Conservation (phyloP, 2,113 vertebrate genomes). For the Amazona guildingii region DNA sequence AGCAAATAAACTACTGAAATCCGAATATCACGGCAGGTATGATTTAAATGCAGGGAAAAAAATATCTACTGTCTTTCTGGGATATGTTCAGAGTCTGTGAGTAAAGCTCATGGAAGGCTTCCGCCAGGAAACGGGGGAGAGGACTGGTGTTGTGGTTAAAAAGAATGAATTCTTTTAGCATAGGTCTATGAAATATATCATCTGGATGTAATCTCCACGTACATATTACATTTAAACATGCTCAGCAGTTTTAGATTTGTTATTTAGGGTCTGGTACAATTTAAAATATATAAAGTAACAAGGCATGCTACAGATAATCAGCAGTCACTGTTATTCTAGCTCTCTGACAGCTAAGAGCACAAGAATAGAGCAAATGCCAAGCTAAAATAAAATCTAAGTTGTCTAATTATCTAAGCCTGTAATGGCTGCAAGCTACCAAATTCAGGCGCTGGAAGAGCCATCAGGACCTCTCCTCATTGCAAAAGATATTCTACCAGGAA, state of each 20-base stretch:
- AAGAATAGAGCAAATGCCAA: conserved; percentile 42
- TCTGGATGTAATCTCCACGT: conserved; percentile 51
- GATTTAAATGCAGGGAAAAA: background rate
- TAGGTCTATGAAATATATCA: conserved; percentile 37
- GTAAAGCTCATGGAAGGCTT: background rate
- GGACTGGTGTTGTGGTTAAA: background rate
- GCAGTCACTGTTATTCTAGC: conserved; percentile 5
- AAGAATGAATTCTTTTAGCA: background rate
- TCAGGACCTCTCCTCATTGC: conserved; percentile 24
- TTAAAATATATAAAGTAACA: conserved; percentile 50
- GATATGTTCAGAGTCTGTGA: background rate
- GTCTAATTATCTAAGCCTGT: conserved; percentile 56
- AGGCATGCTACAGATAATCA: conserved; percentile 32
- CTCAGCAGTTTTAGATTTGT: conserved; percentile 53
- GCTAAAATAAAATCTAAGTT: conserved; percentile 57
- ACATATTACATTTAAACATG: conserved; percentile 36
- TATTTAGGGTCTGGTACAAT: conserved; percentile 26
- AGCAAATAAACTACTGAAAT: background rate
- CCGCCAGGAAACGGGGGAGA: background rate
- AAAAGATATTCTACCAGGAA: conserved; percentile 40
- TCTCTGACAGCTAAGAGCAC: conserved; percentile 28
- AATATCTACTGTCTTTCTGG: background rate
- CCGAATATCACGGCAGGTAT: background rate
- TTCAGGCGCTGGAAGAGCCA: conserved; percentile 23
- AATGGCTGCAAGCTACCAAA: conserved; percentile 62